Evolutionary conservation across 2,888 invertebrate species (phyloP), one percentile per base, ranked within the genome.

Genomic region (Sminthurinus aureus): DNA sequence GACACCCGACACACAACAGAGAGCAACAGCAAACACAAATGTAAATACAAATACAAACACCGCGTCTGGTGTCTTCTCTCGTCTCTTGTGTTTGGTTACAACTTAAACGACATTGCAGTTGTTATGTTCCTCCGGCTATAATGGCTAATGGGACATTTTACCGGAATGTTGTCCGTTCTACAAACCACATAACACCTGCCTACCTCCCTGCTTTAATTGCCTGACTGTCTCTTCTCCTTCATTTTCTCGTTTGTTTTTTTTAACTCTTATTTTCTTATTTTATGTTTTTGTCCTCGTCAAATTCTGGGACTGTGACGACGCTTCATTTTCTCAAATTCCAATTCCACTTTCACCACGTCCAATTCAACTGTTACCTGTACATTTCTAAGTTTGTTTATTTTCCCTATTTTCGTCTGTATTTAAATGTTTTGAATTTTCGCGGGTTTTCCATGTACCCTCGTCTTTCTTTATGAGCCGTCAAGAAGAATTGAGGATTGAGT

Each of bases 81-180:
- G 15, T 38, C 1, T 38, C 38, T 6, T 38, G 71, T 38, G 38
- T 38, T 38, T 38, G 38, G 38, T 38, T 38, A 4, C 38, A 38
- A 38, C 38, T 38, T 38, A 71, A 71, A 71, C 11, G 15, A 12
- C 26, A 71, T 71, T 71, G 71, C 13, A 71, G 71, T 71, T 24
- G 24, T 24, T 20, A 69, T 69, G 9, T 9, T 69, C 20, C 20
- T 4, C 9, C n/a, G 71, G 71, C 24, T 26, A 79, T 79, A 79
- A 79, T 79, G 66, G 79, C 38, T 79, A 79, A 79, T 79, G 79
- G 66, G 66, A 79, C 51, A n/a, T 51, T 79, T 79, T 79, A 24
- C 69, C 50, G 67, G 79, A 69, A 79, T 79, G 71, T 66, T 79
- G 71, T 69, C 66, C 26, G 50, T 79, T 66, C 66, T 38, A 51